Evolutionary conservation across 2,113 vertebrate species (phyloP), one percentile per base, ranked within the genome.

Genomic region (Caranx ignobilis): DNA sequence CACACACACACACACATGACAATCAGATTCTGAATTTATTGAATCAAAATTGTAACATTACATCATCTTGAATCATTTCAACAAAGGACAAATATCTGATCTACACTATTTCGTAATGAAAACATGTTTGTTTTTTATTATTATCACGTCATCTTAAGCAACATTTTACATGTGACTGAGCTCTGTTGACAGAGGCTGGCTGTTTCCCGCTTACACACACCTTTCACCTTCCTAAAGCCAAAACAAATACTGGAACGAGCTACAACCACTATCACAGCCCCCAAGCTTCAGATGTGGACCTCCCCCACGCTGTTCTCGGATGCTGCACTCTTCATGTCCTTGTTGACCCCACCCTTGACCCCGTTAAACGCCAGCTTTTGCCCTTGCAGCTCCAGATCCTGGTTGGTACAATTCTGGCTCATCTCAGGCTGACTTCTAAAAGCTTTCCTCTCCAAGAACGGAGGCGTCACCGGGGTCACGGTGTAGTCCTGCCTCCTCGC

Each of bases 401-500:
- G 57, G 82, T 94, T 95, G 87, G 87, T 91, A 90, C 95, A 96
- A 75, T 96, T 97, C 91, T 96, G 96, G 61, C 79, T 60, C 71
- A 88, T 48, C 85, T 91, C 85, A 61, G 93, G n/a, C 61, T 87
- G 15, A 81, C 91, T 80, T 77, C 91, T 93, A 74, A 93, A 91
- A 2, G 82, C 81, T n/a, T 88, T 93, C 41, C 82, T 90, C 2
- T 74, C 85, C 2, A 75, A 61, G 0, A 74, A 47, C 0, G 93
- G 91, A 0, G 94, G 93, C 0, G 93, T 95, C 55, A 94, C 91
- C 0, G 94, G 90, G 52, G 95, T 95, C 34, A 95, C 91, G 2
- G 92, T 93, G 92, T 94, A 95, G 90, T 94, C 91, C 85, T 88
- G 91, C 65, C 91, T 93, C 77, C 93, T 94, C 11, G 93, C 94